Evolutionary conservation across 1,140 invertebrate species (phyloP), one percentile per base, ranked within the genome.

Genomic region (Tachypleus tridentatus): DNA sequence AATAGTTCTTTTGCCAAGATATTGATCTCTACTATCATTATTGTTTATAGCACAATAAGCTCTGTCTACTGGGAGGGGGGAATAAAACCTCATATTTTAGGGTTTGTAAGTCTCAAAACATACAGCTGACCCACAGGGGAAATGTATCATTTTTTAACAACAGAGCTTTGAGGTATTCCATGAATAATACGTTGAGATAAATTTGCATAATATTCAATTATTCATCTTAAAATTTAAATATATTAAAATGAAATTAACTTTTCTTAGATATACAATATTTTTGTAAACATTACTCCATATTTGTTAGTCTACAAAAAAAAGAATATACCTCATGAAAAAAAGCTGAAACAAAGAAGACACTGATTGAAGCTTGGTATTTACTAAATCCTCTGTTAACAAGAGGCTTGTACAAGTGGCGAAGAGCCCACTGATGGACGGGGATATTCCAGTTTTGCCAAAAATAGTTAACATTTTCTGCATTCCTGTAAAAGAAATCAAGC

Each of bases 391-490:
- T 82, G 69, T 86, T 85, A 4, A 97, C 83, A 64, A 98, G 80
- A 0, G 97, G 97, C 68, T 93, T 87, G 76, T 97, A 99, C 4
- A 98, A 78, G 77, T 98, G 95, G 68, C 94, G 82, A 4, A 85
- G 77, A 60, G 83, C 84, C 85, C 86, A 95, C 70, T 87, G 82
- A 77, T 99, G 97, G 4, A 98, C 96, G 1, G 95, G 95, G 80
- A 97, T 87, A 78, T 99, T 99, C 97, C 97, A 99, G 9, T 86
- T 90, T 68, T 91, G 83, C 97, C 97, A 99, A 77, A 99, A 99
- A 8, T 86, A 87, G 69, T 90, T 86, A 69, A 98, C 93, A 74
- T 95, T 95, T 76, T 93, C 90, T 4, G 94, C 84, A 82, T 99
- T 99, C 82, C 81, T 82, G 70, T 70, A 76, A 53, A 29, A 29